phyloP scores from a whole-genome alignment of 2,797 vertebrate species.

The Eremophila alpestris region DNA sequence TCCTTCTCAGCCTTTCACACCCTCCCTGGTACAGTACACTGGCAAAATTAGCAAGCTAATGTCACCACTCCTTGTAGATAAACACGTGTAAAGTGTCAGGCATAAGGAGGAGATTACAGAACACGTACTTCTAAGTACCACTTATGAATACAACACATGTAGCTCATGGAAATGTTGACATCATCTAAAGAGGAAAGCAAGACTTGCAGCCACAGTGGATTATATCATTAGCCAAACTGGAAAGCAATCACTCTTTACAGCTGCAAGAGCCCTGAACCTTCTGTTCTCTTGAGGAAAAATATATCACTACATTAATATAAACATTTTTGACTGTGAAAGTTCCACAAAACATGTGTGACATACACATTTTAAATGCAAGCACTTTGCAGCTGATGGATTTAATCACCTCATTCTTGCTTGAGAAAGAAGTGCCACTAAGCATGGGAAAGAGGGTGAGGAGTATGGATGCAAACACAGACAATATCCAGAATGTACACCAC shows the following conservation, averaged over 20 bases:
- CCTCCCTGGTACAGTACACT: constrained; percentile 35
- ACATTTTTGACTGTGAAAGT: neutral
- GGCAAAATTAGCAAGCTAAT: constrained; percentile 66
- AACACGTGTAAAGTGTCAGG: constrained; percentile 67
- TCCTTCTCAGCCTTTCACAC: constrained; percentile 25
- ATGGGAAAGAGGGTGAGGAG: neutral
- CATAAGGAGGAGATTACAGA: constrained; percentile 71
- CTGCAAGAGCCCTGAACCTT: constrained; percentile 11
- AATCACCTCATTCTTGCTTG: neutral
- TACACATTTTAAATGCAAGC: neutral
- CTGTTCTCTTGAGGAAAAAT: constrained; percentile 19
- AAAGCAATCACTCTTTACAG: constrained; percentile 53
- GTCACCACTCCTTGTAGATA: constrained; percentile 66
- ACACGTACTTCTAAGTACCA: constrained; percentile 63
- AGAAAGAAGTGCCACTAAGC: neutral
- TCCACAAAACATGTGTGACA: neutral
- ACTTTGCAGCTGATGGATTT: neutral
- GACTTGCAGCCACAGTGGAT: constrained; percentile 56
- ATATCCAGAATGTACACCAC: neutral
- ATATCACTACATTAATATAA: constrained; percentile 13
- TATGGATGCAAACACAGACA: neutral
- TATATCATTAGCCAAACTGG: constrained; percentile 66
- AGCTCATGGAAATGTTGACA: constrained; percentile 59
- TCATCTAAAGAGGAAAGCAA: constrained; percentile 63
- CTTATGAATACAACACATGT: constrained; percentile 67